These are phyloP conservation scores for Thymallus thymallus DNA, from an alignment of 2,113 vertebrate genomes.

Conservation along the genomic window DNA sequence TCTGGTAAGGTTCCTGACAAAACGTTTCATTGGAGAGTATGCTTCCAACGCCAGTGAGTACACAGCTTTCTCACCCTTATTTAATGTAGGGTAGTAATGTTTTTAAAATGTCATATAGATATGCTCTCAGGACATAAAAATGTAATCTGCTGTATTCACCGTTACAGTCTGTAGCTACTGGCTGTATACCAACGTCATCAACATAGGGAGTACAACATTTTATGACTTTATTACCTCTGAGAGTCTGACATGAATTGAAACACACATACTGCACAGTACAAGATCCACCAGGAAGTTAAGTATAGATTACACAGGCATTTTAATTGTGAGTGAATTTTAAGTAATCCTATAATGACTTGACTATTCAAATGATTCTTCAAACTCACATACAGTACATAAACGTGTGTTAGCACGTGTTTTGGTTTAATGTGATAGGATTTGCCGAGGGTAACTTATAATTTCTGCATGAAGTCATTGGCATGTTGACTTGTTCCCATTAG, in stretches of 20 bases:
- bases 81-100: background rate
- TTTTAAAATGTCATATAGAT: constrained; percentile 13
- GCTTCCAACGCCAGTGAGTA: constrained; percentile 52
- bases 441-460: constrained; percentile 7
- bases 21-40: constrained; percentile 57
- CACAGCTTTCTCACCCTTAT: background rate
- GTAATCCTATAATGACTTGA: background rate
- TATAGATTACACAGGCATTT: background rate
- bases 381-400: background rate
- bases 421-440: constrained; percentile 16
- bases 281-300: background rate
- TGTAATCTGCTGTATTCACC: background rate
- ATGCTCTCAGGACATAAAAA: constrained; percentile 1
- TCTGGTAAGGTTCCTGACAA: constrained; percentile 57
- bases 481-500: constrained; percentile 33
- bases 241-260: constrained; percentile 3
- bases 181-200: constrained; percentile 14
- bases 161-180: background rate
- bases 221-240: constrained; percentile 9
- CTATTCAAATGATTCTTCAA: too few relatives aligned
- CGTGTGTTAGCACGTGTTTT: background rate
- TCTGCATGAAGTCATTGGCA: constrained; percentile 30
- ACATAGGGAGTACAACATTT: constrained; percentile 3
- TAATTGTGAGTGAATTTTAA: too few relatives aligned
- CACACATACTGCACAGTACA: background rate